A percentile compares a stretch with the other conserved stretches of the same genome.
phyloP scores from a whole-genome alignment of 1,140 invertebrate species.

The Maniola jurtina region DNA sequence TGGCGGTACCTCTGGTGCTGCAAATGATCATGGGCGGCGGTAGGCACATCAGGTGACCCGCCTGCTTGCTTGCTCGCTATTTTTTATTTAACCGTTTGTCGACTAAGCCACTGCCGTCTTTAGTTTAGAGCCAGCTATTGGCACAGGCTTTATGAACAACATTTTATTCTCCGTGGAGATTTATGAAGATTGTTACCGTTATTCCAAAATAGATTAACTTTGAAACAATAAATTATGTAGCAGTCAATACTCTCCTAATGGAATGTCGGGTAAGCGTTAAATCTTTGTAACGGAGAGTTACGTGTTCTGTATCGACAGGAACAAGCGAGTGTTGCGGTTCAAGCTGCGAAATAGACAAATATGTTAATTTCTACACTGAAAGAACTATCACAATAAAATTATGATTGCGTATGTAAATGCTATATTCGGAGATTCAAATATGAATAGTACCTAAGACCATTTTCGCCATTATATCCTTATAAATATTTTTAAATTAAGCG shows the following conservation, averaged over 20 bases:
- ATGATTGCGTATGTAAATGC: too few species aligned
- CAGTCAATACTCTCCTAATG: conserved; percentile 23
- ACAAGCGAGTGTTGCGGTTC: conserved; percentile 12
- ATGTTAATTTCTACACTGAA: neutral
- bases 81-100: too few species aligned
- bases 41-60: too few species aligned
- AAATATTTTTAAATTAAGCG: too few species aligned
- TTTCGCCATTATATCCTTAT: too few species aligned
- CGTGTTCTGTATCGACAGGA: conserved; percentile 20
- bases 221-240: conserved; percentile 20
- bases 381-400: too few species aligned
- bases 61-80: too few species aligned
- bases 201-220: conserved; percentile 12
- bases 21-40: too few species aligned
- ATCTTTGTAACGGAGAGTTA: conserved; percentile 16
- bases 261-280: conserved; percentile 23
- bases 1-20: too few species aligned
- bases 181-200: conserved; percentile 24
- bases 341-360: conserved; percentile 12
- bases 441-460: too few species aligned
- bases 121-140: neutral
- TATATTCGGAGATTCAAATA: too few species aligned
- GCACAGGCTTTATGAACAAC: neutral
- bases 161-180: conserved; percentile 7
- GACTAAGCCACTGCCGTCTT: too few species aligned